Base-by-base conservation (phyloP, 2,797 vertebrate genomes). In the Myotis vivesi region DNA sequence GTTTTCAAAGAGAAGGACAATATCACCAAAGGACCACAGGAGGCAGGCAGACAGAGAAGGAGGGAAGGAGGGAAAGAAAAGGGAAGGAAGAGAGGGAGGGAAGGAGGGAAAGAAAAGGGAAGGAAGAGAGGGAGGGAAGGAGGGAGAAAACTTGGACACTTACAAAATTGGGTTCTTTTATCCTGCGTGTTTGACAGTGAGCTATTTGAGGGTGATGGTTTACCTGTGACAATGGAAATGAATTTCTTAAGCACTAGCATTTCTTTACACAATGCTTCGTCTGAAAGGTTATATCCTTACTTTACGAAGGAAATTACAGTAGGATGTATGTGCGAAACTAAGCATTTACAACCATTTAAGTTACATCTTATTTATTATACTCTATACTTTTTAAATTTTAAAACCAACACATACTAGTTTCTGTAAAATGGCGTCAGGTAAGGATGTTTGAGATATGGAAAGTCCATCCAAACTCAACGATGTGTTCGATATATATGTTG, bases 301-400 rank as follows among this genome's bases (percentile, higher is more conserved):
- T 88, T 96, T 73, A 91, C 62, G 89, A 76, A 91, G 49, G 51
- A 95, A 94, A 91, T 12, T 55, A 38, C 71, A 23, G 15, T 72
- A 75, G 28, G 72, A 51, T 79, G 17, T 79, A 75, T 83, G 33
- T 71, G 33, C 82, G 20, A 96, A 93, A 83, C 46, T 92, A 76
- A 93, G 92, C 41, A 87, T 94, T 90, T 82, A 92, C 19, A 75
- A 76, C 16, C 81, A 59, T 83, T 76, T 92, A 87, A 82, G 64
- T 79, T 69, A 66, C 55, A 28, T 75, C 22, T 69, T 71, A 85
- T 90, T 88, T 96, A 87, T 83, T 82, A 68, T 72, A 75, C 30
- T 82, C 76, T 82, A 75, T 76, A 66, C 6, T 73, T 90, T 81
- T 92, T 5, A 71, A 96, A 89, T 49, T 85, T 10, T 88, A 92